Base-by-base conservation (phyloP, 2,113 vertebrate species). In the Brachypteracias leptosomus region DNA sequence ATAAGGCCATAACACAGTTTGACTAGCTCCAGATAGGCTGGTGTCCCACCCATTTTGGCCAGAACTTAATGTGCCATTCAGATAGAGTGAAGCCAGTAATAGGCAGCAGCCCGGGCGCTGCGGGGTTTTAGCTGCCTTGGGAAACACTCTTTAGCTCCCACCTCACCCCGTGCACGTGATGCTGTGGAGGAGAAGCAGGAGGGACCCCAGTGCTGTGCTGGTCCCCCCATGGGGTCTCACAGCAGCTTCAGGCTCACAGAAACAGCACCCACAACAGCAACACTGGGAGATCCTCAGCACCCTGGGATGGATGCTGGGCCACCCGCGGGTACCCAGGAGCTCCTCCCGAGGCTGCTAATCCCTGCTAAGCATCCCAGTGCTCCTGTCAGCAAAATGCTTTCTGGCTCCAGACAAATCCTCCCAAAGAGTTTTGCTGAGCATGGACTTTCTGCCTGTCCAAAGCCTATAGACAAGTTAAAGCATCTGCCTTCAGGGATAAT, bases 1-100 rank as follows among this genome's bases (percentile, higher is more conserved):
- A 95, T 95, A 97, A 97, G 97, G 94, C 97, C 92, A 81, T 97
- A 96, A 97, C 96, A 40, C 97, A 96, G 97, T 97, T 94, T 96
- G 97, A 96, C 82, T 87, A 65, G 85, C 95, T 92, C 88, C 87
- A 65, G 90, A 95, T 89, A 82, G 89, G 81, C 90, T 47, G 54
- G 80, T 95, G 95, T 86, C 97, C 97, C 96, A 96, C 88, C 25
- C 92, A 93, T 87, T 95, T 62, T 93, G 91, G 91, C 94, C 96
- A 95, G 96, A 96, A 95, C 85, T 95, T 97, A 91, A 97, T 95
- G 97, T 97, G 96, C 96, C 94, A 88, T 97, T 97, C 95, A 94
- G 85, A 94, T 54, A 83, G 89, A 73, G 95, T 96, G 94, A 97
- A 97, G 95, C 82, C 96, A 79, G 85, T 95, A 94, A 95, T 73